phyloP scores from a whole-genome alignment of 2,888 invertebrate genomes.

The Melitaea athalia region DNA sequence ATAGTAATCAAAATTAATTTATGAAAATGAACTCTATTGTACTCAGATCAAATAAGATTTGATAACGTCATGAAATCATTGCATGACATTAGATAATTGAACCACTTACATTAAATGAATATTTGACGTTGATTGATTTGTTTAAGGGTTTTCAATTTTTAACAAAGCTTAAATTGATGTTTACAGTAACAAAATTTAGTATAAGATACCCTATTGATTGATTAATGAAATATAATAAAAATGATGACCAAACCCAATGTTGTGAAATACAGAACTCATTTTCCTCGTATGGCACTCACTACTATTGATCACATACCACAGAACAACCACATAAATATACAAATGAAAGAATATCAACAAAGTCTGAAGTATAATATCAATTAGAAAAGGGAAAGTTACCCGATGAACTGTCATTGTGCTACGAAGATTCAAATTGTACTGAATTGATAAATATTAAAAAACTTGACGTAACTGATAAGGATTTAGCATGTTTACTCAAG shows the following conservation, averaged over 20 bases:
- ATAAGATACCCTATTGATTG: background rate
- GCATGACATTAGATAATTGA: background rate
- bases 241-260: conserved; percentile 32
- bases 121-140: background rate
- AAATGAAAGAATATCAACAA: conserved; percentile 1
- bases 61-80: background rate
- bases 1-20: too few relatives aligned
- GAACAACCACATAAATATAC: conserved; percentile 36
- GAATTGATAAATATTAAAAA: conserved; percentile 59
- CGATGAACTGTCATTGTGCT: conserved; percentile 72
- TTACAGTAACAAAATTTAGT: background rate
- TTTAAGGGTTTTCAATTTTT: too few relatives aligned
- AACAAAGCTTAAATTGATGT: conserved; percentile 14
- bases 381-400: conserved; percentile 57
- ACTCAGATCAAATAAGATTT: background rate
- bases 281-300: conserved; percentile 28
- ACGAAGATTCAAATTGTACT: conserved; percentile 67
- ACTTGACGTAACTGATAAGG: conserved; percentile 72
- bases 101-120: background rate
- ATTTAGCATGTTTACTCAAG: conserved; percentile 62
- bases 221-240: conserved; percentile 7
- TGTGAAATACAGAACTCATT: conserved; percentile 12
- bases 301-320: conserved; percentile 35
- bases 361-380: conserved; percentile 27
- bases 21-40: background rate